Evolutionary conservation across 1,140 invertebrate genomes (phyloP).

Genomic region (Sarcophaga bullata): DNA sequence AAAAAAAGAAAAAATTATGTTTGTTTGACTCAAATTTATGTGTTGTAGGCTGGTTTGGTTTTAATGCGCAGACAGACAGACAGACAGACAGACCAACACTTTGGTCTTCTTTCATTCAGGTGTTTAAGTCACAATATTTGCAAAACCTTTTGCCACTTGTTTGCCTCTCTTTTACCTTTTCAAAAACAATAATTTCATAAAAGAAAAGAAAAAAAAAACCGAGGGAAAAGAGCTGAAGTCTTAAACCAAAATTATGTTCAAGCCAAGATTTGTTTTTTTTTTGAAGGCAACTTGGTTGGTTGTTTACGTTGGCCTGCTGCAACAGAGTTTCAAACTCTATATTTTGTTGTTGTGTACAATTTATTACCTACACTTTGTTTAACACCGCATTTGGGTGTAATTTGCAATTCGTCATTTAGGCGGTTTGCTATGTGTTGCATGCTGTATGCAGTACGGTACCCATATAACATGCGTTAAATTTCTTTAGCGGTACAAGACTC

Average conservation of each 20-base stretch:
- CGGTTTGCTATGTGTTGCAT: not conserved
- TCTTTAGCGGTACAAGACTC: slow-evolving; percentile 3
- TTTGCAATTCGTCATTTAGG: slow-evolving; percentile 20
- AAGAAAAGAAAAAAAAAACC: too few species aligned
- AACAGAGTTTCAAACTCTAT: not conserved
- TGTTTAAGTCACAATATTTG: slow-evolving; percentile 26
- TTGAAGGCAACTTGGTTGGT: not conserved
- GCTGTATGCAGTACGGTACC: not conserved
- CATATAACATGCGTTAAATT: slow-evolving; percentile 21
- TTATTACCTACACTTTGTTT: slow-evolving; percentile 11
- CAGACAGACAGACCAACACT: too few species aligned
- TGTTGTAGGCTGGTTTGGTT: not conserved
- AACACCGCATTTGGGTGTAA: slow-evolving; percentile 2
- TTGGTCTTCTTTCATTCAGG: slow-evolving; percentile 15
- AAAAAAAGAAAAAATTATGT: too few species aligned
- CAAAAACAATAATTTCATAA: too few species aligned
- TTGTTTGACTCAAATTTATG: not conserved
- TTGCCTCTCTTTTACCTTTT: not conserved
- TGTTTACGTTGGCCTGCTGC: not conserved
- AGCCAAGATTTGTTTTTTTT: not conserved
- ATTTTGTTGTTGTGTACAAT: not conserved
- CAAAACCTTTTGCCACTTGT: slow-evolving; percentile 14
- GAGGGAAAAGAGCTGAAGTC: too few species aligned
- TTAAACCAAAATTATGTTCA: not conserved
- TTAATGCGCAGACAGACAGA: not conserved